Evolutionary conservation across 2,113 vertebrate genomes (phyloP).

Genomic region (Chaenogobius annularis): DNA sequence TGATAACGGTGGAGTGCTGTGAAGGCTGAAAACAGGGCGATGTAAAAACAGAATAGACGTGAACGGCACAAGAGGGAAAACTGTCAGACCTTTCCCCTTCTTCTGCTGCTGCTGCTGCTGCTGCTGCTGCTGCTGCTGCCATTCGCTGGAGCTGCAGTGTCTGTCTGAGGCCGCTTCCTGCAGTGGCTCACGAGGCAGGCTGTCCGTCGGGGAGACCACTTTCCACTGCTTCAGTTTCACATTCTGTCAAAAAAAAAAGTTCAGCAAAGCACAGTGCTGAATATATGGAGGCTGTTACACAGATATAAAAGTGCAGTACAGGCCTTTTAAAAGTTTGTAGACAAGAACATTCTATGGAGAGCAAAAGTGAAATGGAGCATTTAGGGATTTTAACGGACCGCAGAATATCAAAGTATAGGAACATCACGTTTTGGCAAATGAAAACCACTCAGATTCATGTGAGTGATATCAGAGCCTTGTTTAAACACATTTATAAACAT

Average conservation of each 20-base stretch:
- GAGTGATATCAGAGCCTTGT: no score
- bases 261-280: not conserved
- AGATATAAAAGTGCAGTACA: not conserved
- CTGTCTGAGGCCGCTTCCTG: conserved; percentile 21
- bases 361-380: no score
- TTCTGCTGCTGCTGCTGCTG: conserved; percentile 16
- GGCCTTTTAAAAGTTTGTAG: no score
- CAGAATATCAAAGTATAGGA: no score
- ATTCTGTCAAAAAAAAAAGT: conserved; percentile 21
- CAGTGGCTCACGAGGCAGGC: not conserved
- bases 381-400: no score
- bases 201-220: not conserved
- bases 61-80: not conserved
- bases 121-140: conserved; percentile 14
- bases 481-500: no score
- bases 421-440: no score
- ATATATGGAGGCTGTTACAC: not conserved
- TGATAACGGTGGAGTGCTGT: not conserved
- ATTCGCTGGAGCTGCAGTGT: not conserved
- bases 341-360: no score
- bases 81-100: conserved; percentile 65
- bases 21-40: not conserved
- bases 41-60: conserved; percentile 8
- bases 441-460: no score
- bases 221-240: conserved; percentile 5